Evolutionary conservation across 2,888 invertebrate species (phyloP).

Genomic region (Diarsia rubi): DNA sequence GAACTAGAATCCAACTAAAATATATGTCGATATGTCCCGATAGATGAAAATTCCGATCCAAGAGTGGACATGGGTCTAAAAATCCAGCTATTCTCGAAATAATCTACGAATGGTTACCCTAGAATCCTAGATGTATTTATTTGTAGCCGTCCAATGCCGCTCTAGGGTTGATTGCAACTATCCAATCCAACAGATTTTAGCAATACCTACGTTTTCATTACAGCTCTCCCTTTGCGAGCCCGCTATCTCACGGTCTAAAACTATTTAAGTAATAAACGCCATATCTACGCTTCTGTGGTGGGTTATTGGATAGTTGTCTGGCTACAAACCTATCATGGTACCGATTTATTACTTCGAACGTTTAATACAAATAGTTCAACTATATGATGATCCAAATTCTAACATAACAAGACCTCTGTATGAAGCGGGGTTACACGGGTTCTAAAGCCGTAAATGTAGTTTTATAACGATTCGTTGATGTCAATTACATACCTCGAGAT

Average conservation of each 20-base stretch:
- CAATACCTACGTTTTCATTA: constrained; percentile 24
- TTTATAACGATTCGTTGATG: neutral
- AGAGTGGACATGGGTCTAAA: neutral
- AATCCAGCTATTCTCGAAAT: neutral
- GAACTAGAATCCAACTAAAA: too few species aligned
- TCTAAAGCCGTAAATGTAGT: neutral
- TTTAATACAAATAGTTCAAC: neutral
- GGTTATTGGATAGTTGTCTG: neutral
- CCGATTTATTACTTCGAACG: neutral
- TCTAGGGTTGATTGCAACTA: constrained; percentile 9
- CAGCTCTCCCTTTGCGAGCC: constrained; percentile 4
- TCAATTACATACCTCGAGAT: neutral
- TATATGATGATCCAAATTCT: neutral
- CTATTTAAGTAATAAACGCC: constrained; percentile 1
- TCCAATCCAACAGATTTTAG: constrained; percentile 18
- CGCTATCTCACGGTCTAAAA: constrained; percentile 19
- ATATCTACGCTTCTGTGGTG: neutral
- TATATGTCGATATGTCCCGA: neutral
- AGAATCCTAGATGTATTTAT: neutral
- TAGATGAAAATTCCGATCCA: neutral
- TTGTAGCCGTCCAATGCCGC: neutral
- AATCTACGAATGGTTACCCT: neutral
- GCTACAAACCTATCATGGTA: neutral
- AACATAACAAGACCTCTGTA: neutral
- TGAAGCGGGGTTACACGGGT: neutral